These are phyloP conservation scores for Rutilus rutilus DNA, from an alignment of 2,113 vertebrate species.

Conservation along the genomic window DNA sequence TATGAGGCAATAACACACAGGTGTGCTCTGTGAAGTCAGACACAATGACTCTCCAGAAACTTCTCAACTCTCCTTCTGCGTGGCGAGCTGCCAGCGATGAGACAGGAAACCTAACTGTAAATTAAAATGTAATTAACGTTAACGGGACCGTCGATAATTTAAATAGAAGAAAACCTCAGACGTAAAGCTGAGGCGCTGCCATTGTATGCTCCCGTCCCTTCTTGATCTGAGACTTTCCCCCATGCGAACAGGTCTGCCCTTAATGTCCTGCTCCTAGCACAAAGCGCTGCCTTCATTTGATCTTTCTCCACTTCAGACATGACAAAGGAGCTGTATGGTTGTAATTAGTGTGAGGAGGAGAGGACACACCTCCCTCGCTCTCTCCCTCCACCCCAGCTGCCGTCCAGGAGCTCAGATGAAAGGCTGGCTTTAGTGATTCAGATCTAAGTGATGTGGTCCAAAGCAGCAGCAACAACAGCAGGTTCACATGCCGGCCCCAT, in stretches of 20 bases:
- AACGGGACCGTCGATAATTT: conserved; percentile 27
- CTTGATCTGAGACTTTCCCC: conserved; percentile 38
- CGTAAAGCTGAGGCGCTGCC: neutral
- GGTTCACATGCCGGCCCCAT: conserved; percentile 42
- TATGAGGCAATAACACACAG: conserved; percentile 62
- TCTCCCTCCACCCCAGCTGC: conserved; percentile 24
- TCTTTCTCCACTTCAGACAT: conserved; percentile 46
- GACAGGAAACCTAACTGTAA: conserved; percentile 15
- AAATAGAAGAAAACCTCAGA: conserved; percentile 5
- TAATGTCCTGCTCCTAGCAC: conserved; percentile 33
- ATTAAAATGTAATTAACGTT: conserved; percentile 42
- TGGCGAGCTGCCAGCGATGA: conserved; percentile 14
- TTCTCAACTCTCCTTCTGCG: neutral
- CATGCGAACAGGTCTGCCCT: conserved; percentile 27
- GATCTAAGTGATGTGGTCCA: conserved; percentile 59
- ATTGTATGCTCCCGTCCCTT: conserved; percentile 25
- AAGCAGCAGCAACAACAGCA: conserved; percentile 48
- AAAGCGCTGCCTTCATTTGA: conserved; percentile 44
- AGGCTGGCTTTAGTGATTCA: conserved; percentile 47
- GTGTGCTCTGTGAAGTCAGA: conserved; percentile 53
- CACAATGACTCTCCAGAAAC: conserved; percentile 22
- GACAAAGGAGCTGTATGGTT: conserved; percentile 47
- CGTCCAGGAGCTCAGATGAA: conserved; percentile 55
- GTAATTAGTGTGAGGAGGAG: conserved; percentile 46
- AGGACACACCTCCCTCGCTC: neutral